These are phyloP conservation scores for Lagenorhynchus albirostris DNA, from an alignment of 2,113 vertebrate genomes.

Conservation along the genomic window DNA sequence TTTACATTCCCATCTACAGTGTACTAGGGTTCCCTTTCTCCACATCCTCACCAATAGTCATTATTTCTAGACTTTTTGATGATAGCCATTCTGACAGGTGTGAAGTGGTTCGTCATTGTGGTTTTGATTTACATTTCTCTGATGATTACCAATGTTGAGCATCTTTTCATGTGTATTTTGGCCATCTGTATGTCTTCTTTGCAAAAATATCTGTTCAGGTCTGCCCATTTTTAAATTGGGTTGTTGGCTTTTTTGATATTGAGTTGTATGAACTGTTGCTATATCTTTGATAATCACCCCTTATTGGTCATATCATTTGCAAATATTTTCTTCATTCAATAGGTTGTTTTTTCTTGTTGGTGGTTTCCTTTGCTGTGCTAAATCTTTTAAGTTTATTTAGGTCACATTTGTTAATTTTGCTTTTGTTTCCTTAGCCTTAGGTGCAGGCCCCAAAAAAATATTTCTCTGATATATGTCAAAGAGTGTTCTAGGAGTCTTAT, in stretches of 20 bases:
- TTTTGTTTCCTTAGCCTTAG: background rate
- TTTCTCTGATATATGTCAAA: background rate
- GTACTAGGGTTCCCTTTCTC: background rate
- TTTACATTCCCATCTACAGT: background rate
- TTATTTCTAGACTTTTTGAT: background rate
- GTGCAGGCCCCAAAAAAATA: background rate
- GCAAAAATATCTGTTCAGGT: background rate
- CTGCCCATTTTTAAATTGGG: background rate
- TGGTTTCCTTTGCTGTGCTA: background rate
- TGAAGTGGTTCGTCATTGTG: background rate
- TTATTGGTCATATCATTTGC: background rate
- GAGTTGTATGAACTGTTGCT: background rate
- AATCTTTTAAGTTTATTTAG: background rate
- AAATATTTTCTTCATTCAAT: background rate
- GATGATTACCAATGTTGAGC: background rate
- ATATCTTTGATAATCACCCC: background rate
- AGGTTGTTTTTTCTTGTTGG: background rate
- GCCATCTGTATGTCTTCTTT: background rate
- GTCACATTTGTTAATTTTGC: background rate
- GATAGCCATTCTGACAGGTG: background rate
- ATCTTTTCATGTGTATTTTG: background rate
- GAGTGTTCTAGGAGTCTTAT: background rate
- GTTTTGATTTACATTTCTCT: background rate
- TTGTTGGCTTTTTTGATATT: background rate
- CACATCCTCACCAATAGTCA: background rate